A percentile compares a stretch with the other conserved stretches of the same genome.
These are phyloP conservation scores for Neolamprologus caudopunctatus DNA, from an alignment of 2,113 vertebrate genomes.

Conservation along the genomic window DNA sequence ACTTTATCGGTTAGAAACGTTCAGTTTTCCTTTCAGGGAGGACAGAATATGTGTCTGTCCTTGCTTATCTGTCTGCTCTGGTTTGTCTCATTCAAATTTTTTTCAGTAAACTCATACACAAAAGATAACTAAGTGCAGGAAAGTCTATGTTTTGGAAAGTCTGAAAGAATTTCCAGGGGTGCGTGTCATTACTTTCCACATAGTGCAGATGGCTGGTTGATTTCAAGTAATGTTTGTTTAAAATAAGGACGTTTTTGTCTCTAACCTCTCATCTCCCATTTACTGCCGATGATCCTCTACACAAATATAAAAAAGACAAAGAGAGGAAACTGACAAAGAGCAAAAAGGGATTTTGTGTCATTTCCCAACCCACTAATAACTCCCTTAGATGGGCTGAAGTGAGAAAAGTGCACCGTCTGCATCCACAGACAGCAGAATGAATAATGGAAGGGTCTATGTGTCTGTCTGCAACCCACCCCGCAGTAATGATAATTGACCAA, in stretches of 20 bases:
- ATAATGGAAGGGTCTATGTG: background rate
- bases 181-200: background rate
- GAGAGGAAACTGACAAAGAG: background rate
- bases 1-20: rapidly evolving
- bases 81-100: background rate
- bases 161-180: background rate
- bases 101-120: background rate
- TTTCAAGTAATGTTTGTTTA: background rate
- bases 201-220: background rate
- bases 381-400: background rate
- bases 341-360: background rate
- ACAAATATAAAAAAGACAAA: background rate
- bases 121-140: background rate
- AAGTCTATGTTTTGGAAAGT: background rate
- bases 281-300: background rate
- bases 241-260: background rate
- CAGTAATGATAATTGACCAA: conserved; percentile 35
- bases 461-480: background rate
- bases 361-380: conserved; percentile 7
- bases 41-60: background rate
- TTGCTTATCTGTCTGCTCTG: background rate
- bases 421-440: background rate
- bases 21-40: background rate
- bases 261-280: background rate
- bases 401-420: background rate